These are phyloP conservation scores for Neocrepidodera transversa DNA, from an alignment of 2,888 invertebrate genomes.

Conservation along the genomic window DNA sequence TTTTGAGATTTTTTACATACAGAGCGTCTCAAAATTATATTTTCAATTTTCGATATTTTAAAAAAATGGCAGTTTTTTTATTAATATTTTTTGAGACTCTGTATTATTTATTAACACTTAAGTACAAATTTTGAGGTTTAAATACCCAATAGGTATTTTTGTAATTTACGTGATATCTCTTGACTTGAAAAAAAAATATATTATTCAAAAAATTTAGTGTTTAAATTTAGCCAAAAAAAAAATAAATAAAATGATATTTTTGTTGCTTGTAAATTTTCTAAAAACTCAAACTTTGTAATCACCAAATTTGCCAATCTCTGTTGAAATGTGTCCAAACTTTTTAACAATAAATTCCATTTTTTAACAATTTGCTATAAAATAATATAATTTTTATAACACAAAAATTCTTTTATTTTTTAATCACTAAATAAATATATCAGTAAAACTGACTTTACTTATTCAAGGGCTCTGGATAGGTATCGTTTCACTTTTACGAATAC, in stretches of 20 bases:
- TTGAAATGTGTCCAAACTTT: slow-evolving; percentile 9
- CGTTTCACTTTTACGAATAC: slow-evolving; percentile 1
- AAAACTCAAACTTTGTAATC: background rate
- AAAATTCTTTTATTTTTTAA: slow-evolving; percentile 4
- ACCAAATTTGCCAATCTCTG: slow-evolving; percentile 14
- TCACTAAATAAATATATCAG: slow-evolving; percentile 5
- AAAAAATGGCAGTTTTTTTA: no score
- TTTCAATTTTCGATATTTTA: no score
- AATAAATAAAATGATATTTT: slow-evolving; percentile 1
- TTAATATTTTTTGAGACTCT: background rate
- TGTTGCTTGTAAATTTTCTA: slow-evolving; percentile 1
- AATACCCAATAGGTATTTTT: slow-evolving; percentile 17
- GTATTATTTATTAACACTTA: slow-evolving; percentile 1
- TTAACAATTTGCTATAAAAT: slow-evolving; percentile 25
- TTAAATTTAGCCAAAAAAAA: slow-evolving; percentile 3
- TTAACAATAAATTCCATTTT: background rate
- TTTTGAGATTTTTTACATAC: no score
- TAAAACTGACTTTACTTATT: slow-evolving; percentile 45
- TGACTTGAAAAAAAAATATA: slow-evolving; percentile 8
- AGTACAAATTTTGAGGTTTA: slow-evolving; percentile 22
- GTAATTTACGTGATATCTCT: slow-evolving; percentile 21
- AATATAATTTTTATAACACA: slow-evolving; percentile 29
- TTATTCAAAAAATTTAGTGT: slow-evolving; percentile 12
- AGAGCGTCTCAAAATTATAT: no score
- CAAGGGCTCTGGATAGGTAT: slow-evolving; percentile 20